phyloP scores from a whole-genome alignment of 1,140 invertebrate genomes.

The Drosophila varians region DNA sequence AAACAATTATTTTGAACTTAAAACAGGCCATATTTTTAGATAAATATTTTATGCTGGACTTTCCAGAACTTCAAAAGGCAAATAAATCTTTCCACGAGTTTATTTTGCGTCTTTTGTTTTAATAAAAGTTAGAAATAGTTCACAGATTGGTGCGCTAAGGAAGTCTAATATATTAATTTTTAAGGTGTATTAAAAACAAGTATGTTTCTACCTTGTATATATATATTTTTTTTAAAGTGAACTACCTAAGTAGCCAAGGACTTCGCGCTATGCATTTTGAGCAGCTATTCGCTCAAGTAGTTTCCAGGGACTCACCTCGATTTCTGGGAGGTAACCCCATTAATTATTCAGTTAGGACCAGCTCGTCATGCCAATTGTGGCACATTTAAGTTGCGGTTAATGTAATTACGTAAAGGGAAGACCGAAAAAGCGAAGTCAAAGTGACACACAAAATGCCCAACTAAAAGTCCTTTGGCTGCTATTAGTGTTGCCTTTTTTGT shows the following conservation, averaged over 20 bases:
- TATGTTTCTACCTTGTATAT: neutral
- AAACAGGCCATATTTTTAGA: too few relatives aligned
- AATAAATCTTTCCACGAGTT: too few relatives aligned
- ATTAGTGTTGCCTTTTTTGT: slow-evolving; percentile 40
- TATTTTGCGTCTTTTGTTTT: too few relatives aligned
- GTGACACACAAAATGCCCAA: slow-evolving; percentile 42
- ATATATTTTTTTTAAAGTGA: neutral
- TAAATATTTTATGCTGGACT: too few relatives aligned
- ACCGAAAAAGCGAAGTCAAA: slow-evolving; percentile 45
- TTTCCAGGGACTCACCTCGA: slow-evolving; percentile 35
- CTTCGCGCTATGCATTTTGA: slow-evolving; percentile 62
- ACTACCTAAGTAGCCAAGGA: slow-evolving; percentile 18
- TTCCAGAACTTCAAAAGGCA: too few relatives aligned
- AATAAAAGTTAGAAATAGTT: too few relatives aligned
- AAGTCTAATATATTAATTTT: too few relatives aligned
- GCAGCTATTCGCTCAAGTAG: slow-evolving; percentile 62
- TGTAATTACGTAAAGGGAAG: slow-evolving; percentile 62
- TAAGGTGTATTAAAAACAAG: too few relatives aligned
- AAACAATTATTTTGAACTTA: neutral
- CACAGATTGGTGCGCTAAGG: too few relatives aligned
- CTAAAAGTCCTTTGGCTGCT: slow-evolving; percentile 46
- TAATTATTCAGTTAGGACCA: slow-evolving; percentile 71
- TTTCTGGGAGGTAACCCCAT: slow-evolving; percentile 28
- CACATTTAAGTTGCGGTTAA: slow-evolving; percentile 64
- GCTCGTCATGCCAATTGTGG: slow-evolving; percentile 62